Conservation (phyloP, 2,113 vertebrate species). For the Gambusia affinis region DNA sequence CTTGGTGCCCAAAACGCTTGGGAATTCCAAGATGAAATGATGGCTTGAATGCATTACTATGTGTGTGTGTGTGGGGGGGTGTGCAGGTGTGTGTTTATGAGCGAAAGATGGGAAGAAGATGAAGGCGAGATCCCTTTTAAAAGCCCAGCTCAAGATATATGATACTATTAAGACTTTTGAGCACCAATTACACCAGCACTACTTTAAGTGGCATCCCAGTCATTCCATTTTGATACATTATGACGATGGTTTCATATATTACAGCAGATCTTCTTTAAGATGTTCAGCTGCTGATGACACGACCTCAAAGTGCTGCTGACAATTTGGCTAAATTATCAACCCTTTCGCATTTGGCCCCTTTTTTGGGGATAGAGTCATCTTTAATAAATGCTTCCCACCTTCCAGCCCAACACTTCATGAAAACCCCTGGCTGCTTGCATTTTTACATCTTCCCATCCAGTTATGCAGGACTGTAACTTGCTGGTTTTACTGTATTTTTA, state of each 20-base stretch:
- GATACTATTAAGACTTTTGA: conserved; percentile 87
- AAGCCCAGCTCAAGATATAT: conserved; percentile 84
- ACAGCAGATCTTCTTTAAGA: conserved; percentile 51
- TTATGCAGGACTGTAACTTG: neutral
- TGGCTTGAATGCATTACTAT: conserved; percentile 82
- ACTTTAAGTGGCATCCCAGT: conserved; percentile 68
- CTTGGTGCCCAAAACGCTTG: conserved; percentile 84
- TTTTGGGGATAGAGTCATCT: conserved; percentile 30
- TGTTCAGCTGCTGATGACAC: conserved; percentile 37
- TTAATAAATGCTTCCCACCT: conserved; percentile 28
- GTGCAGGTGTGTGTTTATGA: neutral
- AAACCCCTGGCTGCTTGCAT: conserved; percentile 42
- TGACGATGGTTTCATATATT: conserved; percentile 68
- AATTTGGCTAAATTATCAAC: conserved; percentile 71
- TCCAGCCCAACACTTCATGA: conserved; percentile 41
- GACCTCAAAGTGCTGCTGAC: conserved; percentile 65
- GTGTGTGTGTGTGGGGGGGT: conserved; percentile 14
- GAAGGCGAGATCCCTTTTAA: conserved; percentile 81
- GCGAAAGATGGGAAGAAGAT: conserved; percentile 34
- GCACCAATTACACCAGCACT: conserved; percentile 65
- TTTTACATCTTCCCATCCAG: conserved; percentile 17
- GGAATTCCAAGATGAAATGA: conserved; percentile 77
- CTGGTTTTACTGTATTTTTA: neutral
- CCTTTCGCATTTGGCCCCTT: conserved; percentile 49
- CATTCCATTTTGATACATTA: conserved; percentile 72